These are phyloP conservation scores for Thaleichthys pacificus DNA, from an alignment of 2,797 vertebrate genomes.

Conservation along the genomic window DNA sequence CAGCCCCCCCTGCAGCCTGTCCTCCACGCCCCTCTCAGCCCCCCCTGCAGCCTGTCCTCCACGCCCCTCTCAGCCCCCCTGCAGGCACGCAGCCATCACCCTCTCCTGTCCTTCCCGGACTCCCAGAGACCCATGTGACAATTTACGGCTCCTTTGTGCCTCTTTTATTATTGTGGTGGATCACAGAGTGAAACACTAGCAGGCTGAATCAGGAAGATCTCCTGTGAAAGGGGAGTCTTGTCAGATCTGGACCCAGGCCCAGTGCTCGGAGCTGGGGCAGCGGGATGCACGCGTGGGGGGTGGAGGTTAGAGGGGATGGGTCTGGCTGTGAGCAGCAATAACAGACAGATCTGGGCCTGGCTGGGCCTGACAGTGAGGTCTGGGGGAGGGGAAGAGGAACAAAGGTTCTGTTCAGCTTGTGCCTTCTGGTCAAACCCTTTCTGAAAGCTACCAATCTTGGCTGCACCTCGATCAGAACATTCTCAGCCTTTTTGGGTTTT, in stretches of 20 bases:
- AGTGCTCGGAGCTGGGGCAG: slow-evolving; percentile 44
- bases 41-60: neutral
- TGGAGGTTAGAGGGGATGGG: slow-evolving; percentile 22
- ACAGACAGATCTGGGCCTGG: slow-evolving; percentile 18
- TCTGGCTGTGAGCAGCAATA: slow-evolving; percentile 21
- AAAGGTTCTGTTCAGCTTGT: neutral
- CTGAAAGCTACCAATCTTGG: too few relatives aligned
- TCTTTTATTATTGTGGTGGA: slow-evolving; percentile 50
- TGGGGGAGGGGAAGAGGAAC: slow-evolving; percentile 32
- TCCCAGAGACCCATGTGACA: slow-evolving; percentile 61
- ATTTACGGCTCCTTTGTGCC: slow-evolving; percentile 51
- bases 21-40: too few relatives aligned
- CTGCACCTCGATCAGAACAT: too few relatives aligned
- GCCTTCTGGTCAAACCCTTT: too few relatives aligned
- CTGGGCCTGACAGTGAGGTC: slow-evolving; percentile 33
- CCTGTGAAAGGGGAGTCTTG: slow-evolving; percentile 74
- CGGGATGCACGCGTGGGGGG: slow-evolving; percentile 62
- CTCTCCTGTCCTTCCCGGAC: neutral
- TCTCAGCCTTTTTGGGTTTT: too few relatives aligned
- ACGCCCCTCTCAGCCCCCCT: slow-evolving; percentile 37
- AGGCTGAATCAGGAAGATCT: slow-evolving; percentile 23
- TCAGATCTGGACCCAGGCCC: slow-evolving; percentile 57
- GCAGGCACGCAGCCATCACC: slow-evolving; percentile 48
- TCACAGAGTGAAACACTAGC: slow-evolving; percentile 63
- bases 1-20: too few relatives aligned